These are phyloP conservation scores for Diplolepis rosae DNA, from an alignment of 2,888 invertebrate genomes.

Conservation along the genomic window DNA sequence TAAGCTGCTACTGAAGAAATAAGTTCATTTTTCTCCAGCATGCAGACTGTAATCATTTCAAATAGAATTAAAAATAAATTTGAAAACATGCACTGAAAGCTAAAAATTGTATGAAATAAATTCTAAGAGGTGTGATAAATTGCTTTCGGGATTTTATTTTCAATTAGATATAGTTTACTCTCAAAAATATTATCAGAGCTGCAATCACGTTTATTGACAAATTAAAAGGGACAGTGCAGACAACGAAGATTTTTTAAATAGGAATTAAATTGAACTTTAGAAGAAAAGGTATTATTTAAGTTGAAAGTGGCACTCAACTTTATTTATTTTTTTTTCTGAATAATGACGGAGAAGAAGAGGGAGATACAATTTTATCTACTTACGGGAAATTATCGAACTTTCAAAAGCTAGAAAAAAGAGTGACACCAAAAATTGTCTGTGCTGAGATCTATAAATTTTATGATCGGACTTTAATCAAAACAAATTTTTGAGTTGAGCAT, in stretches of 20 bases:
- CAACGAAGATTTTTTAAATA: neutral
- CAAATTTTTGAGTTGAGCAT: no score
- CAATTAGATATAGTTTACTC: neutral
- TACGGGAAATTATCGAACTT: slow-evolving; percentile 6
- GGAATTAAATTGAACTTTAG: slow-evolving; percentile 4
- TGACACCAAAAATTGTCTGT: no score
- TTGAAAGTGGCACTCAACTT: neutral
- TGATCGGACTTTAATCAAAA: no score
- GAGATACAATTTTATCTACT: neutral
- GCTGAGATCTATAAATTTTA: no score
- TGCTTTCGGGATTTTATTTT: neutral
- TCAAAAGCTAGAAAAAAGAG: neutral
- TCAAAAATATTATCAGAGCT: neutral
- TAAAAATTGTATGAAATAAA: no score
- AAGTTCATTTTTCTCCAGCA: neutral
- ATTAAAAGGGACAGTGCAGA: neutral
- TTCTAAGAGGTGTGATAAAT: neutral
- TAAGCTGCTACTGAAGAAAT: neutral
- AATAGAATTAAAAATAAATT: no score
- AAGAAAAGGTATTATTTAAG: neutral
- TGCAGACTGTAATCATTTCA: no score
- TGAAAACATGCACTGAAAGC: no score
- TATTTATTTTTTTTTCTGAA: slow-evolving; percentile 13
- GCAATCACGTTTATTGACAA: neutral
- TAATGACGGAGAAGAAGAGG: slow-evolving; percentile 5